Conservation (phyloP, 2,888 invertebrate genomes). For the Tachina grossa region DNA sequence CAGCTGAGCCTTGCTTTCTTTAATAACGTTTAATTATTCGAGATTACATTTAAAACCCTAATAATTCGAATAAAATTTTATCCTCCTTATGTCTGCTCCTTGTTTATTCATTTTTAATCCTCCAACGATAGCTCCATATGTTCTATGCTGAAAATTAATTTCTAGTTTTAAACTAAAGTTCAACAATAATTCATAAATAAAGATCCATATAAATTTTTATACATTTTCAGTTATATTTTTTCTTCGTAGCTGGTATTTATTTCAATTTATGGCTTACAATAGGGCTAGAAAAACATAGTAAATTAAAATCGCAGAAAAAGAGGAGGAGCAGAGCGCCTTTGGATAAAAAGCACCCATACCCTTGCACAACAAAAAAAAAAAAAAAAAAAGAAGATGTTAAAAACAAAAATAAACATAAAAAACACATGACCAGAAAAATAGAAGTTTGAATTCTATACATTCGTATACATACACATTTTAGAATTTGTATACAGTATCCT, state of each 20-base stretch:
- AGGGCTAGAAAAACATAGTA: slow-evolving; percentile 9
- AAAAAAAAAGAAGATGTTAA: too few relatives aligned
- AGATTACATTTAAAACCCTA: too few relatives aligned
- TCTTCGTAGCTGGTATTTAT: slow-evolving; percentile 8
- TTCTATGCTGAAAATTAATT: slow-evolving; percentile 34
- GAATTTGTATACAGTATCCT: slow-evolving; percentile 44
- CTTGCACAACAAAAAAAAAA: slow-evolving; percentile 2
- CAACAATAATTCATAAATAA: slow-evolving; percentile 53
- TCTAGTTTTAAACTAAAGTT: slow-evolving; percentile 50
- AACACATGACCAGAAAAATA: slow-evolving; percentile 53
- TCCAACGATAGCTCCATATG: neutral
- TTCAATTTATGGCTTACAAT: slow-evolving; percentile 34
- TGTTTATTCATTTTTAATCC: neutral
- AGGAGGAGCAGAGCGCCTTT: slow-evolving; percentile 54
- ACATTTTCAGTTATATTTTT: neutral
- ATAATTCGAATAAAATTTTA: neutral
- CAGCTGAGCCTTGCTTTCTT: too few relatives aligned
- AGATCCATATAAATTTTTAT: slow-evolving; percentile 29
- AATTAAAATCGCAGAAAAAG: slow-evolving; percentile 30
- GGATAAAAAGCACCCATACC: neutral
- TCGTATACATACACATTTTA: slow-evolving; percentile 9
- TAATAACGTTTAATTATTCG: too few relatives aligned
- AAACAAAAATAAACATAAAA: slow-evolving; percentile 5
- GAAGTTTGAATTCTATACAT: slow-evolving; percentile 27
- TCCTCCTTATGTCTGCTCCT: neutral